A percentile compares a stretch with the other conserved stretches of the same genome.
These are phyloP conservation scores for Coracias cyanogaster DNA, from an alignment of 2,797 vertebrate genomes.

Conservation along the genomic window DNA sequence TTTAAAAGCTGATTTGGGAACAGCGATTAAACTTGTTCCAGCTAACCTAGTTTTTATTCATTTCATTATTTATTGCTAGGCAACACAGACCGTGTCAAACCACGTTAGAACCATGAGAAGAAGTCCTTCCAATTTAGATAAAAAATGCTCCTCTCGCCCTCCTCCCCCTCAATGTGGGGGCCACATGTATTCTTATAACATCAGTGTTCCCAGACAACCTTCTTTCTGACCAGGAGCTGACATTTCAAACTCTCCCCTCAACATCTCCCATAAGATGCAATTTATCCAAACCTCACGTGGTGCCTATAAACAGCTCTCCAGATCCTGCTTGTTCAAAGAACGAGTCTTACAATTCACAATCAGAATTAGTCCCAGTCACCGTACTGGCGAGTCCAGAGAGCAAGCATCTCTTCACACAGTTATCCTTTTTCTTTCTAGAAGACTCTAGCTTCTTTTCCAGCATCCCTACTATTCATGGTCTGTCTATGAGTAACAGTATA, in stretches of 20 bases:
- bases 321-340: not conserved
- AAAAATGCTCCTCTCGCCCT: not conserved
- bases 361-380: not conserved
- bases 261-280: not conserved
- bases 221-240: not conserved
- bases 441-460: not conserved
- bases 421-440: not conserved
- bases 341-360: not conserved
- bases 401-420: not conserved
- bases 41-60: slow-evolving; percentile 71
- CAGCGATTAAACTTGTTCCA: slow-evolving; percentile 69
- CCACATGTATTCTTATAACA: not conserved
- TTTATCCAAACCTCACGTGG: not conserved
- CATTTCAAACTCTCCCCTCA: not conserved
- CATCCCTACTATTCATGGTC: not conserved
- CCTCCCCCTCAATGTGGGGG: not conserved
- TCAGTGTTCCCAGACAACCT: not conserved
- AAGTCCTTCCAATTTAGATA: slow-evolving; percentile 38
- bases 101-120: slow-evolving; percentile 46
- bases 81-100: slow-evolving; percentile 66
- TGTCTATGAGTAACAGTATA: not conserved
- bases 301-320: not conserved
- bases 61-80: slow-evolving; percentile 72
- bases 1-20: slow-evolving; percentile 70
- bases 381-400: not conserved